A percentile compares a stretch with the other conserved stretches of the same genome.
Evolutionary conservation across 2,797 vertebrate genomes (phyloP).

Genomic region (Meriones psammophilus): DNA sequence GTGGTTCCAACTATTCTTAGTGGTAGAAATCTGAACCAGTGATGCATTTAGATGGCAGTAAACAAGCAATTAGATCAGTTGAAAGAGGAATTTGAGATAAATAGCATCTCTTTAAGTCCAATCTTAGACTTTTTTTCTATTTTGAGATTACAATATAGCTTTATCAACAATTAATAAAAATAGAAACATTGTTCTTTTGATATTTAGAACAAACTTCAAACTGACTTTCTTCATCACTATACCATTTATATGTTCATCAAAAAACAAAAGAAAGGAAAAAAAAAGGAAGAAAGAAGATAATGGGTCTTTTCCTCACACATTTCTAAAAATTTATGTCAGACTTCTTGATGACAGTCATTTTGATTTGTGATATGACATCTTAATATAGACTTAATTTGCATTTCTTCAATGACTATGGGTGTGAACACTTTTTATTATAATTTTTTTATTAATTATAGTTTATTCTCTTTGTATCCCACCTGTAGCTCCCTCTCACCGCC

Average conservation of each 20-base stretch:
- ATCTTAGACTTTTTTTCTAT: not conserved
- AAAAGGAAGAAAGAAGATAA: not conserved
- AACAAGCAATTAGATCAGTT: not conserved
- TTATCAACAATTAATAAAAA: not conserved
- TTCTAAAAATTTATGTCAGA: not conserved
- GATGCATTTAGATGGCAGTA: not conserved
- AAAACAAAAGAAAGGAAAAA: no score
- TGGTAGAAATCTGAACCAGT: not conserved
- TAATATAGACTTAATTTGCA: not conserved
- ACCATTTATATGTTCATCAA: not conserved
- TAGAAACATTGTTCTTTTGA: not conserved
- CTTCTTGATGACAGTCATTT: not conserved
- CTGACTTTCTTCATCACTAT: not conserved
- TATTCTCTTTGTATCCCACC: no score
- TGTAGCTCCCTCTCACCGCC: no score
- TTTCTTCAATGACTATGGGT: not conserved
- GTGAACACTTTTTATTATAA: no score
- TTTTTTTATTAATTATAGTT: no score
- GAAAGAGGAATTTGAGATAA: not conserved
- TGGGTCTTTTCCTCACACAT: not conserved
- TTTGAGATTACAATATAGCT: not conserved
- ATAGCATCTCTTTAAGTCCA: not conserved
- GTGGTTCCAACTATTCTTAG: rapidly evolving
- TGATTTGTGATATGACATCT: not conserved
- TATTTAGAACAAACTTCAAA: not conserved